Conservation (phyloP, 2,888 invertebrate species). For the Zeuzera pyrina region DNA sequence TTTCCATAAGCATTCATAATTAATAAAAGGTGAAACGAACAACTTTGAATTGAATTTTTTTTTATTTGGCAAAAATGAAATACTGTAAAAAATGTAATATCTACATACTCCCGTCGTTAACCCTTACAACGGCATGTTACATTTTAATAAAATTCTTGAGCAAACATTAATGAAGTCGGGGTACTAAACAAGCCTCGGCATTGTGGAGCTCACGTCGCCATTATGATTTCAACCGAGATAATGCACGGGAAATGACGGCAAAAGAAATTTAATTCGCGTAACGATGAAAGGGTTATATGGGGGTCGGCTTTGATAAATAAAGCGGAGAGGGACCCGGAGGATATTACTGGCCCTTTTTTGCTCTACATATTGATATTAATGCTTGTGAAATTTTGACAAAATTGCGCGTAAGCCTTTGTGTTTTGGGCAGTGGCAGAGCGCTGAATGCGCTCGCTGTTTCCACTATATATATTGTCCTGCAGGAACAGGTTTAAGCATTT, state of each 20-base stretch:
- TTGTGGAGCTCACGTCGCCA: slow-evolving; percentile 52
- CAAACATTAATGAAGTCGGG: slow-evolving; percentile 64
- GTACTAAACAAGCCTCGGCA: slow-evolving; percentile 52
- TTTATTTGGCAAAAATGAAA: too few species aligned
- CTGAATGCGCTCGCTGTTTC: too few species aligned
- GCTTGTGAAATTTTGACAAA: slow-evolving; percentile 65
- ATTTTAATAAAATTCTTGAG: slow-evolving; percentile 70
- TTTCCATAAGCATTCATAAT: too few species aligned
- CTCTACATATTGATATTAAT: slow-evolving; percentile 70
- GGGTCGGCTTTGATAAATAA: slow-evolving; percentile 68
- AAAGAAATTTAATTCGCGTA: slow-evolving; percentile 73
- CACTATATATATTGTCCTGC: too few species aligned
- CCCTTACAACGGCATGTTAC: slow-evolving; percentile 55
- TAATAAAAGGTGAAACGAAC: too few species aligned
- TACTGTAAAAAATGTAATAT: slow-evolving; percentile 10
- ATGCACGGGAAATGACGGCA: slow-evolving; percentile 73
- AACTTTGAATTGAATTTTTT: too few species aligned
- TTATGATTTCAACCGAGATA: slow-evolving; percentile 71
- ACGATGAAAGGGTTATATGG: slow-evolving; percentile 68
- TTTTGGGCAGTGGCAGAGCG: too few species aligned
- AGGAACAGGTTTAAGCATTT: too few species aligned
- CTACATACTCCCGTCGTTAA: slow-evolving; percentile 28
- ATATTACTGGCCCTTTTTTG: slow-evolving; percentile 64
- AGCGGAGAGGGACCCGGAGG: slow-evolving; percentile 54
- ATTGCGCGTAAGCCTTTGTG: slow-evolving; percentile 39